These are phyloP conservation scores for Microplitis mediator DNA, from an alignment of 1,140 invertebrate genomes.

Conservation along the genomic window DNA sequence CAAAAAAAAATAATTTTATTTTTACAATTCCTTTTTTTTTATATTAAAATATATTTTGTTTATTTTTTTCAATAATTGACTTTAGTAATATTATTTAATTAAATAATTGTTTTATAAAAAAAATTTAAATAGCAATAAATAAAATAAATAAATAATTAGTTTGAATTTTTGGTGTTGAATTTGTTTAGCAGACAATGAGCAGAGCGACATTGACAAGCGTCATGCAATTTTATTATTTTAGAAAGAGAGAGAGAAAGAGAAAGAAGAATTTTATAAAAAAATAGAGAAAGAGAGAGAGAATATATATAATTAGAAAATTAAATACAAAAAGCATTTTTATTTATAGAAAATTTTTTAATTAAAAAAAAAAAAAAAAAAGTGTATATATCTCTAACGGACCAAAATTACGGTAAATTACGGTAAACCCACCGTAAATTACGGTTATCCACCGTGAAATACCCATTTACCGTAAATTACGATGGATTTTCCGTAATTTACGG, in stretches of 20 bases:
- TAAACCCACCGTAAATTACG: too few species aligned
- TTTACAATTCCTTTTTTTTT: neutral
- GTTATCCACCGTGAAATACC: too few species aligned
- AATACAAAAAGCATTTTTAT: neutral
- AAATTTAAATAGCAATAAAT: neutral
- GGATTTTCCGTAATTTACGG: too few species aligned
- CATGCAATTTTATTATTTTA: conserved; percentile 14
- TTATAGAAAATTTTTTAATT: too few species aligned
- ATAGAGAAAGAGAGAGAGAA: neutral
- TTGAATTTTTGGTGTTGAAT: too few species aligned
- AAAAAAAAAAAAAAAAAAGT: neutral
- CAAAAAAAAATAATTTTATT: too few species aligned
- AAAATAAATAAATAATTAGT: neutral
- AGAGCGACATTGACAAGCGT: conserved; percentile 14
- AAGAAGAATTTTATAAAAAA: neutral
- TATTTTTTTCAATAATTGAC: neutral
- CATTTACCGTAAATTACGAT: too few species aligned
- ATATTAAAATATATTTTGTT: neutral
- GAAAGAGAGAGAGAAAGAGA: conserved; percentile 9
- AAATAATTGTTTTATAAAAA: neutral
- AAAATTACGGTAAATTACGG: too few species aligned
- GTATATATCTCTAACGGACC: too few species aligned
- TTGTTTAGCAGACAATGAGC: neutral
- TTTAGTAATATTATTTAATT: neutral
- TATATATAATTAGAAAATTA: neutral